Conservation (phyloP, 1,140 invertebrate genomes). For the Drosophila pallidifrons region DNA sequence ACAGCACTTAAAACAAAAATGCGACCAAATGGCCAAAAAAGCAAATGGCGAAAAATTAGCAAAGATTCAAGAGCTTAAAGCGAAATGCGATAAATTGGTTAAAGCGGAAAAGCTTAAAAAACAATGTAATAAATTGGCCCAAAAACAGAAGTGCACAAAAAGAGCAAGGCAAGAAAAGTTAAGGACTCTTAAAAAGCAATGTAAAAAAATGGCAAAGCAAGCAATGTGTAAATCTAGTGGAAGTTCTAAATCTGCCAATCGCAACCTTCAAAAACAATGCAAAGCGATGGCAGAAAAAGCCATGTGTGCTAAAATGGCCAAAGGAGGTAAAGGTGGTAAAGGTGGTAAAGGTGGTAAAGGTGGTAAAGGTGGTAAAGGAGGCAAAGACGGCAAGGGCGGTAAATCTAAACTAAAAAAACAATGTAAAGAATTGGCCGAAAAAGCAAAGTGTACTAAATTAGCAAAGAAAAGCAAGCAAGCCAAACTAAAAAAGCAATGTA, state of each 20-base stretch:
- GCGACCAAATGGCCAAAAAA: conserved; percentile 23
- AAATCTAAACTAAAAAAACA: not conserved
- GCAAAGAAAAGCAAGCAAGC: conserved; percentile 6
- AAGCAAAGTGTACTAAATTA: not conserved
- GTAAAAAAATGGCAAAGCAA: conserved; percentile 18
- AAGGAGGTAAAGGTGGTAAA: not conserved
- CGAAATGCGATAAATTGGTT: conserved; percentile 13
- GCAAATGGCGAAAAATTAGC: conserved; percentile 14
- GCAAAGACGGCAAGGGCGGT: not conserved
- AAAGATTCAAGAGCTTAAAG: conserved; percentile 1
- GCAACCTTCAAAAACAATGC: conserved; percentile 5
- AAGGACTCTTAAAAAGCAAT: conserved; percentile 3
- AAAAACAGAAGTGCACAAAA: conserved; percentile 12
- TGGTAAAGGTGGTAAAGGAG: not conserved
- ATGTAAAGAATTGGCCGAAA: not conserved
- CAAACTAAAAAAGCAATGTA: conserved; percentile 17
- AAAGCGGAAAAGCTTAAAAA: conserved; percentile 4
- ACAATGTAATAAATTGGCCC: conserved; percentile 8
- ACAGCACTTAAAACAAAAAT: conserved; percentile 10
- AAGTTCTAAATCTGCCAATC: not conserved
- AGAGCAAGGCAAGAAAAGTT: not conserved
- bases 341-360: not conserved
- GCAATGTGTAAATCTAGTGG: conserved; percentile 14
- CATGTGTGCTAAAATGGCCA: conserved; percentile 1
- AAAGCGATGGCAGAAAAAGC: not conserved